phyloP scores from a whole-genome alignment of 35 echinoderm and acorn worm genomes.

The Chiridota heheva region DNA sequence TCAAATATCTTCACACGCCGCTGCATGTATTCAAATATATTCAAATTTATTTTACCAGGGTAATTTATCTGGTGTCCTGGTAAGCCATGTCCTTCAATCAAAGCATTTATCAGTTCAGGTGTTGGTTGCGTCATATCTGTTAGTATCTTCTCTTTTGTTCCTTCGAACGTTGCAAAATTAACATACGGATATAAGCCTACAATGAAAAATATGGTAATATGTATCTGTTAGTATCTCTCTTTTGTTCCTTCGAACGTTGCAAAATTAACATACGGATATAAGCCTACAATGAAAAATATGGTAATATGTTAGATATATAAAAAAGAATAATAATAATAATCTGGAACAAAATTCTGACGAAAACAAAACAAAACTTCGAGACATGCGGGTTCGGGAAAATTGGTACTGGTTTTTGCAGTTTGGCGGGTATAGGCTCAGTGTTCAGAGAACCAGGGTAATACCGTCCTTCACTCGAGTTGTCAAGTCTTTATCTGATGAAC shows the following conservation, averaged over 20 bases:
- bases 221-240: constrained; percentile 41
- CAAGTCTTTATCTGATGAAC: too few species aligned
- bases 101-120: constrained; percentile 46
- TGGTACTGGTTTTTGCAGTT: too few species aligned
- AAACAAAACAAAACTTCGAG: too few species aligned
- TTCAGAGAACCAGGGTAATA: too few species aligned
- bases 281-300: constrained; percentile 29
- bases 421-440: too few species aligned
- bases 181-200: constrained; percentile 60
- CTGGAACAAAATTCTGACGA: too few species aligned
- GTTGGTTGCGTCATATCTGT: constrained; percentile 56
- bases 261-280: constrained; percentile 62
- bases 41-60: constrained; percentile 39
- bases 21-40: too few species aligned
- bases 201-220: constrained; percentile 1
- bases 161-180: constrained; percentile 56
- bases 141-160: constrained; percentile 33
- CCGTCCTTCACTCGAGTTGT: too few species aligned
- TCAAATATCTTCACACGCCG: too few species aligned
- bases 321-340: not conserved
- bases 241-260: constrained; percentile 50
- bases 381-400: too few species aligned
- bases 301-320: not conserved
- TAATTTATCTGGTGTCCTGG: constrained; percentile 66
- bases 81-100: constrained; percentile 65